Percentiles rank a stretch among this genome's conserved stretches.
phyloP scores from a whole-genome alignment of 1,140 invertebrate species.

The Pantala flavescens region DNA sequence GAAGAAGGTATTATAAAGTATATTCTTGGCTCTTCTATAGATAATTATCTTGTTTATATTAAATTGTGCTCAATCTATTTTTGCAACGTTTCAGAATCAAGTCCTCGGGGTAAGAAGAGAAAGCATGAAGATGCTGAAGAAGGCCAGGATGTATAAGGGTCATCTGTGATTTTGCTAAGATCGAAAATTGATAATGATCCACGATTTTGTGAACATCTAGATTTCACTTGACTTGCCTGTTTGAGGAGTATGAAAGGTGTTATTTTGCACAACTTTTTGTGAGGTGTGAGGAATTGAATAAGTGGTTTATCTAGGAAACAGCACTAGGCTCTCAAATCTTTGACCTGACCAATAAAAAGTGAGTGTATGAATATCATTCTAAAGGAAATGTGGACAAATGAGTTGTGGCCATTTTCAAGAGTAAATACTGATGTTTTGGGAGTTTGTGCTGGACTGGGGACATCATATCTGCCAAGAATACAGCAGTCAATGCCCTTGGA shows the following conservation, averaged over 20 bases:
- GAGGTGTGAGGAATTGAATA: background rate
- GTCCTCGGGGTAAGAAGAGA: background rate
- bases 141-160: background rate
- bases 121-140: constrained; percentile 4
- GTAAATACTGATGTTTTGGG: constrained; percentile 4
- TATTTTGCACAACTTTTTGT: background rate
- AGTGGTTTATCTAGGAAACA: background rate
- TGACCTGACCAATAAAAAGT: constrained; percentile 6
- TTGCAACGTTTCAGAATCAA: background rate
- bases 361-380: constrained; percentile 7
- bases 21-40: background rate
- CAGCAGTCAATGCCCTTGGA: background rate
- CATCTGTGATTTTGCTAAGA: background rate
- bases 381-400: background rate
- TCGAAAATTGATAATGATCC: background rate
- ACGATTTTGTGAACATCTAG: background rate
- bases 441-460: background rate
- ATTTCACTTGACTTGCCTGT: background rate
- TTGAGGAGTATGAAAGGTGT: background rate
- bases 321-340: background rate
- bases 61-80: background rate
- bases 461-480: background rate
- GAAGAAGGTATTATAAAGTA: background rate
- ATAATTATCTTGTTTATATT: background rate
- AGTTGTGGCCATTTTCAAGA: background rate